Base-by-base conservation (phyloP, 2,113 vertebrate genomes). In the Bungarus multicinctus region DNA sequence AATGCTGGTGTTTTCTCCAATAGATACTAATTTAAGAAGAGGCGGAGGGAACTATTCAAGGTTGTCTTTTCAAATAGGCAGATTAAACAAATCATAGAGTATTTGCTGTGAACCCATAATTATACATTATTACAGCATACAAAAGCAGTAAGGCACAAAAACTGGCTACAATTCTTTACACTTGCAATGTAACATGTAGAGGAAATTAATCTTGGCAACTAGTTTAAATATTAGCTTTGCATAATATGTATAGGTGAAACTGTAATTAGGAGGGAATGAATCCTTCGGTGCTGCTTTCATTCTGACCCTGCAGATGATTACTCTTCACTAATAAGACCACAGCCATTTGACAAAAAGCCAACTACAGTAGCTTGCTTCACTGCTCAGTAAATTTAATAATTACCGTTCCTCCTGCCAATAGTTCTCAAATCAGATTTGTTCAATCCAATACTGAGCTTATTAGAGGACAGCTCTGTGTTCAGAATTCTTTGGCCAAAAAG, bases 171-270 rank as follows among this genome's bases (percentile, higher is more conserved):
- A 98, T 98, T 98, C 97, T 97, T 94, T 96, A 94, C 92, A 93
- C 95, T 60, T 96, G 94, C 97, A 98, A 97, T 97, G 97, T 97
- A 97, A 96, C 96, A 98, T 93, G 97, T 96, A 96, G 97, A 96
- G 95, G 96, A 98, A 98, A 98, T 98, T 98, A 98, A 98, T 98
- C 98, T 97, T 98, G 97, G 97, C 97, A 98, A 98, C 98, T 97
- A 97, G 96, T 97, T 98, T 98, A 98, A 98, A 97, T 98, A 98
- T 98, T 97, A 98, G 97, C 97, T 98, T 98, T 97, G 97, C 92
- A 97, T 98, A 98, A 97, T 97, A 97, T 95, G 96, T 97, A 97
- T 95, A 98, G 97, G 97, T 98, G 97, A 98, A 97, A 97, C 97
- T 97, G 96, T 98, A 98, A 98, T 98, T 98, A 98, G 96, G 95